Conservation (phyloP, 1,140 invertebrate species). For the Drosophila orena region DNA sequence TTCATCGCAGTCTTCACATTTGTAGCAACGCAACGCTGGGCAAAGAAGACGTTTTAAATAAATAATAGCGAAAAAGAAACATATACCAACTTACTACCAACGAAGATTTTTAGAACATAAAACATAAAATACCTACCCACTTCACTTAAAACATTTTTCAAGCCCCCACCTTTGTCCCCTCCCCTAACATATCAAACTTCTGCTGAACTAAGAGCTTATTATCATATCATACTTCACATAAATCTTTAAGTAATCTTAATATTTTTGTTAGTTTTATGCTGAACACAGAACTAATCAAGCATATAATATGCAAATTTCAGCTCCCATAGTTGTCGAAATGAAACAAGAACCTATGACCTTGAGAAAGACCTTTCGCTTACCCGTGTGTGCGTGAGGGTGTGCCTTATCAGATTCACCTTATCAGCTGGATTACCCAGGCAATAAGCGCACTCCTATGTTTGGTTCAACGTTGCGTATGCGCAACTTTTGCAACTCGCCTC, state of each 20-base stretch:
- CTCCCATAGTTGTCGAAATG: neutral
- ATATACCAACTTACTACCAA: too few relatives aligned
- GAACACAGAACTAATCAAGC: too few relatives aligned
- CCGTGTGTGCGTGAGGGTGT: conserved; percentile 5
- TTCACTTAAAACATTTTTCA: too few relatives aligned
- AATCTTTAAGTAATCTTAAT: too few relatives aligned
- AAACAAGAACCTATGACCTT: conserved; percentile 21
- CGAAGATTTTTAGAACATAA: too few relatives aligned
- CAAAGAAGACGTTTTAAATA: neutral
- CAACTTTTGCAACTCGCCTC: conserved; percentile 28
- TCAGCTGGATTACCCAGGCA: conserved; percentile 32
- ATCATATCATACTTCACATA: too few relatives aligned
- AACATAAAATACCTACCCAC: too few relatives aligned
- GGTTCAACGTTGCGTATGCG: conserved; percentile 48
- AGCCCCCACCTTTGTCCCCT: too few relatives aligned
- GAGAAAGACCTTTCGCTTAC: neutral
- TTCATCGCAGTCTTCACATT: conserved; percentile 75
- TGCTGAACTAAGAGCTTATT: too few relatives aligned
- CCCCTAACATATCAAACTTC: too few relatives aligned
- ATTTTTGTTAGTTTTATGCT: too few relatives aligned
- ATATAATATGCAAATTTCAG: too few relatives aligned
- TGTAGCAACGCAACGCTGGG: conserved; percentile 73
- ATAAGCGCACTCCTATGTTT: conserved; percentile 10
- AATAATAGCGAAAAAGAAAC: neutral
- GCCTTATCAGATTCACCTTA: conserved; percentile 33